Conservation (phyloP, 2,888 invertebrate genomes). For the Sacculina carcini region DNA sequence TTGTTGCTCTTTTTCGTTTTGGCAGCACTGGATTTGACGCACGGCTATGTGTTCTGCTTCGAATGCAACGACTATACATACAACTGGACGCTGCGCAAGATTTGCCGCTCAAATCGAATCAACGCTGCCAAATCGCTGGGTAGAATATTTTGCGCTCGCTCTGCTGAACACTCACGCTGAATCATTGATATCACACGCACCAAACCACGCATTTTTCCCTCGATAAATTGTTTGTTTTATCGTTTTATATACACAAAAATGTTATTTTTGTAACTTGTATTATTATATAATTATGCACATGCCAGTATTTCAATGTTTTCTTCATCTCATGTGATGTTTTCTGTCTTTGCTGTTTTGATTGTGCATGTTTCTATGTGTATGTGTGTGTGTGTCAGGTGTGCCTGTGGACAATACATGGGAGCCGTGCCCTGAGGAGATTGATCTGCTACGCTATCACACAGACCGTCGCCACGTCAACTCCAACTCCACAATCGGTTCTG, state of each 20-base stretch:
- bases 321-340: no score
- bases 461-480: conserved; percentile 50
- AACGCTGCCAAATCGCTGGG: conserved; percentile 16
- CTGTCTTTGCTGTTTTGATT: no score
- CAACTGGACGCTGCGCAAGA: conserved; percentile 35
- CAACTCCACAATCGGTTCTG: conserved; percentile 49
- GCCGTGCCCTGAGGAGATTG: conserved; percentile 46
- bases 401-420: conserved; percentile 31
- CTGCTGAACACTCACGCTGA: conserved; percentile 50
- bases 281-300: background rate
- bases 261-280: background rate
- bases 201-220: no score
- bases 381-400: background rate
- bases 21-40: conserved; percentile 52
- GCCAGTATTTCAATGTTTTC: no score
- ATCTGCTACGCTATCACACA: conserved; percentile 43
- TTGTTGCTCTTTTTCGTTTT: conserved; percentile 13
- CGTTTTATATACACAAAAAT: background rate
- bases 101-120: conserved; percentile 19
- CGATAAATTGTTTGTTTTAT: no score
- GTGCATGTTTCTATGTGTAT: no score
- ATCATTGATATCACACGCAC: conserved; percentile 48
- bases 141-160: conserved; percentile 28
- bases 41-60: conserved; percentile 68
- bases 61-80: conserved; percentile 80